Conservation (phyloP, 2,797 vertebrate genomes). For the Pangasius macronema region DNA sequence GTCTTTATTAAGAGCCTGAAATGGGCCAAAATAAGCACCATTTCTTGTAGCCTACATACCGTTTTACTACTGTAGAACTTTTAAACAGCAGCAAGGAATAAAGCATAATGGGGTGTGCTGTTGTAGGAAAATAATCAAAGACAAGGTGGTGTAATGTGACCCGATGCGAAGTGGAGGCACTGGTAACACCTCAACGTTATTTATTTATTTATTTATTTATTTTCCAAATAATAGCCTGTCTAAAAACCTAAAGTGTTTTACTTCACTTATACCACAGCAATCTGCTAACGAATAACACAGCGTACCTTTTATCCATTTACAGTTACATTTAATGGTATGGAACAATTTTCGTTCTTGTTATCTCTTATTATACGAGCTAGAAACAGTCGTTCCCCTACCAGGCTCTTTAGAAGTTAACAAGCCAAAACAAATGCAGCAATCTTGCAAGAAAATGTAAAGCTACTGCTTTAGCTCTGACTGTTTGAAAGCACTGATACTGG, state of each 20-base stretch:
- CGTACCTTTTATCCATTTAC: background rate
- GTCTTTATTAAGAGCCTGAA: constrained; percentile 12
- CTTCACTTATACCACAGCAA: background rate
- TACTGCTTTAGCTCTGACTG: background rate
- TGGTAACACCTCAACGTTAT: background rate
- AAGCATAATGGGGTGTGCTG: background rate
- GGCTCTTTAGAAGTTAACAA: background rate
- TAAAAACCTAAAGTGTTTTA: background rate
- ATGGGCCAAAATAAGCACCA: constrained; percentile 25
- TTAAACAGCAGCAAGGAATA: background rate
- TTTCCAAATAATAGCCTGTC: background rate
- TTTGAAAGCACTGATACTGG: background rate
- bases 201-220: background rate
- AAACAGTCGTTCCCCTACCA: background rate
- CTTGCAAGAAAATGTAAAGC: background rate
- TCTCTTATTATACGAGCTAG: background rate
- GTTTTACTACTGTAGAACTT: background rate
- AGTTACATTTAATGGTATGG: background rate
- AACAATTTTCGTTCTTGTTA: background rate
- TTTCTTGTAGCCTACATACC: background rate
- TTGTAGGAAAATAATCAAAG: background rate
- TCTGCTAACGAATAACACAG: background rate
- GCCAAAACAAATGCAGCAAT: background rate
- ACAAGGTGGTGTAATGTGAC: background rate
- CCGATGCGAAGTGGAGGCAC: too few species aligned